phyloP scores from a whole-genome alignment of 2,113 vertebrate species.

The Ceratotherium simum region DNA sequence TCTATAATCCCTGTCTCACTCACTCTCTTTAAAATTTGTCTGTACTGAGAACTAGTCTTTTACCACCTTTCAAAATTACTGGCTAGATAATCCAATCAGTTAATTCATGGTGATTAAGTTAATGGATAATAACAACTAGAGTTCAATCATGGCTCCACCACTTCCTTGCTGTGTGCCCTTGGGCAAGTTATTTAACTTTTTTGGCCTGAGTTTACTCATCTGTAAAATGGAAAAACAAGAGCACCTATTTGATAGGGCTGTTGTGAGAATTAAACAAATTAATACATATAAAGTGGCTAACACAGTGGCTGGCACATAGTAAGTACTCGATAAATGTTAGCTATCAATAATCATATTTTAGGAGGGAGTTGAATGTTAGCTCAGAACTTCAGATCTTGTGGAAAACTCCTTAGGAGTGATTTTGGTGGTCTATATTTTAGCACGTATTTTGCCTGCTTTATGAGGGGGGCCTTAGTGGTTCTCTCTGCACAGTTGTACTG shows the following conservation, averaged over 20 bases:
- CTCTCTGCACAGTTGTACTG: not conserved
- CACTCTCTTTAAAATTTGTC: not conserved
- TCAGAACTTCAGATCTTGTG: not conserved
- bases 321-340: not conserved
- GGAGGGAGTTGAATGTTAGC: not conserved
- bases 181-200: not conserved
- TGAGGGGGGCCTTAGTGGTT: not conserved
- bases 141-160: not conserved
- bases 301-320: not conserved
- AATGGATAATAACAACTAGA: not conserved
- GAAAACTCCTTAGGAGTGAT: not conserved
- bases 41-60: not conserved
- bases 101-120: not conserved
- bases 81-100: not conserved
- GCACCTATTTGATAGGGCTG: not conserved
- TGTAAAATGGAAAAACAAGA: not conserved
- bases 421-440: not conserved
- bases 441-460: not conserved
- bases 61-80: constrained; percentile 17
- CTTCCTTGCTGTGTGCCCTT: not conserved
- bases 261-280: constrained; percentile 39
- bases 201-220: not conserved
- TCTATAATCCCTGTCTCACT: not conserved
- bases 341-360: constrained; percentile 3
- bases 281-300: not conserved